A percentile compares a stretch with the other conserved stretches of the same genome.
These are phyloP conservation scores for Tonatia bakeri DNA, from an alignment of 2,113 vertebrate species.

Conservation along the genomic window DNA sequence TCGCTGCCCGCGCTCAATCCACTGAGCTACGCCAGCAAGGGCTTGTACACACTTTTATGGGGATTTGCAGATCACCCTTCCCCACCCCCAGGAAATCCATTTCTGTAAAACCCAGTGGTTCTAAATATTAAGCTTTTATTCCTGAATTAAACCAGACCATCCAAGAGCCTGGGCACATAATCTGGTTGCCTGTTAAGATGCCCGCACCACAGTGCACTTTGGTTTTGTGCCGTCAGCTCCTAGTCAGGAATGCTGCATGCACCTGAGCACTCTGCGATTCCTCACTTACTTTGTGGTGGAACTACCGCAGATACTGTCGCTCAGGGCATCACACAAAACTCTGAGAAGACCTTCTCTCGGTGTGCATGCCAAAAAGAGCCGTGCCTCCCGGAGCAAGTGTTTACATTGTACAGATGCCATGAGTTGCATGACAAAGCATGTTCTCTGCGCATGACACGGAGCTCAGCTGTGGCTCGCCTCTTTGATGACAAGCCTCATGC, in stretches of 20 bases:
- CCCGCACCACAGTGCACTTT: neutral
- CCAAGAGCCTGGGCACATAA: neutral
- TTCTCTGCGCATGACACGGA: rapidly evolving
- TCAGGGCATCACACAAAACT: neutral
- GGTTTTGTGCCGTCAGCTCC: too few relatives aligned
- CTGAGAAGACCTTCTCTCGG: too few relatives aligned
- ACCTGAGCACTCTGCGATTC: rapidly evolving
- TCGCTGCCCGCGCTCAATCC: too few relatives aligned
- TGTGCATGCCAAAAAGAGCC: neutral
- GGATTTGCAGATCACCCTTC: neutral
- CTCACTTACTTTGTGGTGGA: too few relatives aligned
- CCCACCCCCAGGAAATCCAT: too few relatives aligned
- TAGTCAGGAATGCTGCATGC: neutral
- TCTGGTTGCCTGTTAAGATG: neutral
- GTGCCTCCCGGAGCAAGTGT: rapidly evolving
- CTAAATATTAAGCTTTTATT: neutral
- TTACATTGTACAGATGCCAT: rapidly evolving
- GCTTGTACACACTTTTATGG: neutral
- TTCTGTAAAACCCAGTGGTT: neutral
- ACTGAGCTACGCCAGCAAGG: too few relatives aligned
- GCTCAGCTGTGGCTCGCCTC: neutral
- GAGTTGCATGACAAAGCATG: rapidly evolving
- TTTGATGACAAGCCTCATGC: neutral
- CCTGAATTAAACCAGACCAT: neutral
- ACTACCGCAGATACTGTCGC: rapidly evolving